Conservation (phyloP, 1,140 invertebrate genomes). For the Melitaea cinxia region DNA sequence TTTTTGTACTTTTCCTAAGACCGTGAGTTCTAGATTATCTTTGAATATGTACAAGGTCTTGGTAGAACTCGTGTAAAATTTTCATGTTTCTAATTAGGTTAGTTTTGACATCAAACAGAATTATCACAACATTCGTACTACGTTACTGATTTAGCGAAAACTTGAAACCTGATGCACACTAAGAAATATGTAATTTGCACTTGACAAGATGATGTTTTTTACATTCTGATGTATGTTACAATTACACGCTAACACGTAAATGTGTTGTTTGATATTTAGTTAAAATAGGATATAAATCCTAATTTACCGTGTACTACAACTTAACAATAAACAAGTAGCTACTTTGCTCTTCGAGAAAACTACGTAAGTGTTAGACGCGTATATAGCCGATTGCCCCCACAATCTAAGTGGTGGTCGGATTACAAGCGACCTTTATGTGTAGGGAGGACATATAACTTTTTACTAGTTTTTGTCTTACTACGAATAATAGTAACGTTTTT, state of each 20-base stretch:
- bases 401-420: conserved; percentile 71
- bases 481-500: too few species aligned
- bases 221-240: too few species aligned
- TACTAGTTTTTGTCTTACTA: conserved; percentile 3
- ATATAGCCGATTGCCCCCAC: conserved; percentile 68
- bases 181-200: too few species aligned
- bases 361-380: conserved; percentile 61
- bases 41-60: background rate
- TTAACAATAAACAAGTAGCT: conserved; percentile 26
- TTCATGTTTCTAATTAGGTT: background rate
- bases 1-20: background rate
- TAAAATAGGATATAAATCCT: too few species aligned
- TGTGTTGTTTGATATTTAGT: too few species aligned
- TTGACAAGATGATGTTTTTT: too few species aligned
- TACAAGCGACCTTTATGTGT: conserved; percentile 61
- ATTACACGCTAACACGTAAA: too few species aligned
- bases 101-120: too few species aligned
- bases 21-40: background rate
- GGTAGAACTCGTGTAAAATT: background rate
- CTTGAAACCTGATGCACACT: too few species aligned
- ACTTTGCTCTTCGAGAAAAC: conserved; percentile 47
- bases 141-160: too few species aligned
- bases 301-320: background rate
- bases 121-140: too few species aligned
- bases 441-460: conserved; percentile 35